Percentiles rank a stretch among this genome's conserved stretches.
phyloP scores from a whole-genome alignment of 2,888 invertebrate genomes.

The Seira sanloemensis region DNA sequence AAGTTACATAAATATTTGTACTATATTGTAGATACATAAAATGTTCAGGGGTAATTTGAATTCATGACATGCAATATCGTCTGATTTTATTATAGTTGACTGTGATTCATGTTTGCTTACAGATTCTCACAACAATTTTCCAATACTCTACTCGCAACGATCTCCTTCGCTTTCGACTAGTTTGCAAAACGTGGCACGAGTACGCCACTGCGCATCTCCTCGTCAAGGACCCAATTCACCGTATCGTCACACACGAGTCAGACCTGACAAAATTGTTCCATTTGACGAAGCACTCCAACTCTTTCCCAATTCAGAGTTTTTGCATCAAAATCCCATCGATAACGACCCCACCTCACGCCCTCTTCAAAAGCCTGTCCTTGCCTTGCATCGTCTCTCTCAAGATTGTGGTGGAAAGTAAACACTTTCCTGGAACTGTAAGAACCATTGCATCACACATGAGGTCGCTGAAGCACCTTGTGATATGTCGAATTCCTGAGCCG shows the following conservation, averaged over 20 bases:
- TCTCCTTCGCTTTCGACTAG: constrained; percentile 30
- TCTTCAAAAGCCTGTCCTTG: constrained; percentile 42
- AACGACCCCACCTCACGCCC: background rate
- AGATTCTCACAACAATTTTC: constrained; percentile 34
- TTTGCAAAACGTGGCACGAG: constrained; percentile 45
- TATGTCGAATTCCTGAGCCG: constrained; percentile 40
- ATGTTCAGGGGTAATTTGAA: too few relatives aligned
- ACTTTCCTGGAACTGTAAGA: constrained; percentile 30
- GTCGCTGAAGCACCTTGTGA: constrained; percentile 29
- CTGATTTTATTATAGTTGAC: background rate
- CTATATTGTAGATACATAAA: too few relatives aligned
- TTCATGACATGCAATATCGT: too few relatives aligned
- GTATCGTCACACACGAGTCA: constrained; percentile 28
- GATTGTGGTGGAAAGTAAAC: constrained; percentile 32
- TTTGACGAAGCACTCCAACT: background rate
- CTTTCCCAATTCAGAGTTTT: constrained; percentile 37
- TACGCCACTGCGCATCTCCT: constrained; percentile 34
- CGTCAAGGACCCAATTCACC: constrained; percentile 25
- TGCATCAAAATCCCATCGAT: constrained; percentile 43
- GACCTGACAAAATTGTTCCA: constrained; percentile 30
- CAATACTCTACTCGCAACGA: constrained; percentile 14
- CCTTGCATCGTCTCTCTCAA: constrained; percentile 41
- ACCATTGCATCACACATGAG: constrained; percentile 35
- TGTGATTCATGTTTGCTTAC: background rate
- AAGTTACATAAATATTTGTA: too few relatives aligned